A percentile compares a stretch with the other conserved stretches of the same genome.
phyloP scores from a whole-genome alignment of 92 coral and sea anemone species.

The Zoanthus solanderi region DNA sequence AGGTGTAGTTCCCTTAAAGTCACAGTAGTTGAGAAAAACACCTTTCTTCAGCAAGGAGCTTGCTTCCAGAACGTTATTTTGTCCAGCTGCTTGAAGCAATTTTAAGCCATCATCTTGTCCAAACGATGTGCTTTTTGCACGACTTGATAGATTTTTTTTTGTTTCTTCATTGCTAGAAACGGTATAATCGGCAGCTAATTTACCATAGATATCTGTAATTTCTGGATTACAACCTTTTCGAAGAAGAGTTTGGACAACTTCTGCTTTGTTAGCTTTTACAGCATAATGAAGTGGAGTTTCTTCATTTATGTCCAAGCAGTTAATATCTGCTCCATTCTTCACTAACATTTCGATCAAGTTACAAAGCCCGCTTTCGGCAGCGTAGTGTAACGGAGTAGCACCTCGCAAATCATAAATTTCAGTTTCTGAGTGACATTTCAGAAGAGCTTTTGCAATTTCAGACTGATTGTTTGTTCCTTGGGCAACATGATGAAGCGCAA shows the following conservation, averaged over 20 bases:
- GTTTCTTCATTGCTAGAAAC: background rate
- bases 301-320: conserved; percentile 30
- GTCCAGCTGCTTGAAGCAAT: conserved; percentile 8
- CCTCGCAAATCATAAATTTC: conserved; percentile 3
- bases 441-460: background rate
- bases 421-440: background rate
- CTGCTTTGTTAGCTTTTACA: background rate
- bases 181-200: conserved; percentile 22
- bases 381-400: conserved; percentile 32
- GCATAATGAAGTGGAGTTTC: conserved; percentile 37
- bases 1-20: conserved; percentile 26
- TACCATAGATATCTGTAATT: conserved; percentile 5
- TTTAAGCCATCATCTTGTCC: background rate
- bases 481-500: conserved; percentile 23
- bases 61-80: background rate
- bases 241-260: conserved; percentile 10
- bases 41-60: background rate
- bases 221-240: conserved; percentile 6
- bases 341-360: conserved; percentile 2
- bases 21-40: background rate
- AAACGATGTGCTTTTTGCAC: background rate
- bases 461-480: conserved; percentile 1
- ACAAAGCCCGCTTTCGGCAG: conserved; percentile 16
- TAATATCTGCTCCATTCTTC: conserved; percentile 19
- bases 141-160: background rate